Evolutionary conservation across 2,888 invertebrate species (phyloP).

Genomic region (Pterostichus madidus): DNA sequence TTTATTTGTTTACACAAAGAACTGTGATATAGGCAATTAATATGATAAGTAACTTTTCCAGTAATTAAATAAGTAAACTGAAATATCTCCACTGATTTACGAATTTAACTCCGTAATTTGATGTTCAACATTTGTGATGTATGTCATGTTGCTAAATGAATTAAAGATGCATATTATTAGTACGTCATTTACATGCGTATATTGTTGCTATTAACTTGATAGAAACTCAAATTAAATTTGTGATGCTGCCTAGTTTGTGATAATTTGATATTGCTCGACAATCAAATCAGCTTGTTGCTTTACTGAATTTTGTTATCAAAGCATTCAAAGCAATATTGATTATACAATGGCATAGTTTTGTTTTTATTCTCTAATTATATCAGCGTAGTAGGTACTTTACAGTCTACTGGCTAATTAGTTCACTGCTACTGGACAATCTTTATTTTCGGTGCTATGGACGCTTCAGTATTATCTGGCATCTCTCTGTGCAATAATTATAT

Average conservation of each 20-base stretch:
- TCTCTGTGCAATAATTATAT: too few relatives aligned
- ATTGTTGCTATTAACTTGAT: constrained; percentile 8
- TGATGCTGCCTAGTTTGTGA: not conserved
- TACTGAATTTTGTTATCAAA: constrained; percentile 23
- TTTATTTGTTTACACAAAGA: too few relatives aligned
- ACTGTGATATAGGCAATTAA: too few relatives aligned
- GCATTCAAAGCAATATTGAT: constrained; percentile 42
- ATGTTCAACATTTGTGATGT: not conserved
- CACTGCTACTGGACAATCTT: not conserved
- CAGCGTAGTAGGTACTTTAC: constrained; percentile 32
- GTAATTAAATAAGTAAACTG: too few relatives aligned
- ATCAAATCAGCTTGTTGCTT: constrained; percentile 1
- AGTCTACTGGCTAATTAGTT: constrained; percentile 26
- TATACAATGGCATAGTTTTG: constrained; percentile 33
- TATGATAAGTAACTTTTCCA: too few relatives aligned
- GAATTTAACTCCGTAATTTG: too few relatives aligned
- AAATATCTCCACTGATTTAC: too few relatives aligned
- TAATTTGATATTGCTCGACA: constrained; percentile 4
- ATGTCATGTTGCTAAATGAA: not conserved
- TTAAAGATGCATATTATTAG: not conserved
- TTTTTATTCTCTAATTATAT: constrained; percentile 36
- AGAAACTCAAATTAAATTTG: not conserved
- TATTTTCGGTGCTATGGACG: too few relatives aligned
- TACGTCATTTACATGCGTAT: not conserved
- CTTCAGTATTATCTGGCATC: too few relatives aligned